Base-by-base conservation (phyloP, 1,140 invertebrate genomes). In the Nixonia krombeini region DNA sequence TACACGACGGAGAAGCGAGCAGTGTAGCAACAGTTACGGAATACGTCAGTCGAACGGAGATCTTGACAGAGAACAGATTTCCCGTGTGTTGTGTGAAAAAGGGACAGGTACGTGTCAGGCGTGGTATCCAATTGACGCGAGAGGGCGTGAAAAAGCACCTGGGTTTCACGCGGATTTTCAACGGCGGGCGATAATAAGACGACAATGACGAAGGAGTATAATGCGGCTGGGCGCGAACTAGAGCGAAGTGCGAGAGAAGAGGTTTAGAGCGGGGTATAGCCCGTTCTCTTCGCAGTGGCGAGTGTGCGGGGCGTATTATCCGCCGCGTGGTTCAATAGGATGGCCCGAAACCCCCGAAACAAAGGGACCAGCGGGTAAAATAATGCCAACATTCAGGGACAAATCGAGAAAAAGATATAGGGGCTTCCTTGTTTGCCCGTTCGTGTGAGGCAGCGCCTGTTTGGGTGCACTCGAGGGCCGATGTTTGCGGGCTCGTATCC, bases 341-440 rank as follows among this genome's bases (percentile, higher is more conserved):
- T 71, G 65, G 72, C 70, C 72, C 76, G 77, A 78, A 82, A 82
- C 80, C 70, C 70, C 72, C 76, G 77, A 78, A 82, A 82, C 80
- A 82, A 80, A 82, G 70, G 70, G 73, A 70, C 76, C 72, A 66
- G 64, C 67, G 71, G 64, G 72, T 71, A 80, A 82, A 82, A 82
- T 82, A 82, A 82, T 73, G 73, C 76, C 66, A 72, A 80, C 79
- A 75, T 78, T 79, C 75, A 72, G 72, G 57, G 73, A 70, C 70
- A 70, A 76, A 74, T 72, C 61, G 71, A 75, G 76, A 75, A 79
- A 79, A 76, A 76, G 78, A 75, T 76, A 73, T 69, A 64, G 63
- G 40, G 62, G 70, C 53, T 67, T 63, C 35, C 61, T 57, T 73
- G 51, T 62, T 67, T 73, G 59, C 59, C 58, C 61, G 72, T 42